Conservation (phyloP, 2,797 vertebrate genomes). For the Graptemys geographica region DNA sequence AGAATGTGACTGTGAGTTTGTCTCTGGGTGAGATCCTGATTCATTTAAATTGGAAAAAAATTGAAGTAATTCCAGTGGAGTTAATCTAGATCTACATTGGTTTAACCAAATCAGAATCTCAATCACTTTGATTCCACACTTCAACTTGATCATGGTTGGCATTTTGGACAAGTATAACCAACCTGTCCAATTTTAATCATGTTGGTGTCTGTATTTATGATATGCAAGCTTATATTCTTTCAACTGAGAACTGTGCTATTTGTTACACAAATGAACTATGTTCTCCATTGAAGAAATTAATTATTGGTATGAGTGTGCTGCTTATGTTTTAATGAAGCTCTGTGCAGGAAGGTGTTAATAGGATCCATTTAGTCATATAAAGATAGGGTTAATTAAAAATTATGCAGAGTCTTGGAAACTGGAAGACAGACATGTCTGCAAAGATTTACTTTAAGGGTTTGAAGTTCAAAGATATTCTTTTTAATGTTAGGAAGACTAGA, state of each 20-base stretch:
- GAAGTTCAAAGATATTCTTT: constrained; percentile 7
- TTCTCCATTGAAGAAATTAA: neutral
- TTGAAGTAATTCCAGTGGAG: neutral
- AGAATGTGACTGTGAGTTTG: neutral
- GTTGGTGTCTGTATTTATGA: neutral
- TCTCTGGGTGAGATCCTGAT: neutral
- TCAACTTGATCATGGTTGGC: neutral
- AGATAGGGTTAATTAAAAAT: constrained; percentile 37
- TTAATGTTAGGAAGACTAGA: neutral
- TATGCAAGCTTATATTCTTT: neutral
- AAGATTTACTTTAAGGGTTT: constrained; percentile 16
- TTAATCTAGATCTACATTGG: neutral
- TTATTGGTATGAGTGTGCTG: neutral
- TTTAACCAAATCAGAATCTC: neutral
- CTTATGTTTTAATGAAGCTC: neutral
- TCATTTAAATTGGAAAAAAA: neutral
- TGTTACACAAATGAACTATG: neutral
- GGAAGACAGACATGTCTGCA: neutral
- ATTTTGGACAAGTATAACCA: neutral
- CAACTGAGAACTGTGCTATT: neutral
- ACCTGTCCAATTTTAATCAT: neutral
- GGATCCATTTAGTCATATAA: neutral
- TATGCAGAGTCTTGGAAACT: neutral
- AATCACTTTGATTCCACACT: neutral
- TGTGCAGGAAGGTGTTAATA: neutral